Base-by-base conservation (phyloP, 2,888 invertebrate genomes). In the Geotrupes spiniger region DNA sequence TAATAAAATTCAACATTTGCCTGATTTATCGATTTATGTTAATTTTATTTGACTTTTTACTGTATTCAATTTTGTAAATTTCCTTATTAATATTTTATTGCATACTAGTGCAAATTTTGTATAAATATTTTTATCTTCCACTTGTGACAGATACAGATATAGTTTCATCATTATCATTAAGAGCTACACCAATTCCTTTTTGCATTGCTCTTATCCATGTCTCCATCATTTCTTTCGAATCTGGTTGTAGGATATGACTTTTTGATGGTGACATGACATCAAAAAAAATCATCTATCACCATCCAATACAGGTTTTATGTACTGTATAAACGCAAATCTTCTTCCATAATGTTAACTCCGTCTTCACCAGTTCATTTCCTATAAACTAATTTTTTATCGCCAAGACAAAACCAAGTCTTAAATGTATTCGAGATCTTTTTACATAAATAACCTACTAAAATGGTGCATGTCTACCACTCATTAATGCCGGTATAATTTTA, bases 221-320 rank as follows among this genome's bases (percentile, higher is more conserved):
- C 58, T 83, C 82, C 56, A 91, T 85, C 82, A 93, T 88, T 65
- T 92, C 90, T 60, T 94, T 93, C 0, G 93, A 92, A 70, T 98
- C 97, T 1, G 98, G 96, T 82, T 98, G 98, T n/a, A 98, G 79
- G 76, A 95, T 89, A 74, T 98, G 98, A 64, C 89, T 92, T 74
- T 93, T 92, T 39, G 87, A 83, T 2, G 95, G 95, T 12, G 95
- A 95, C 41, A 95, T 80, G 26, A 96, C 89, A 80, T 97, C 96
- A 69, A 97, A 96, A 73, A 98, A 75, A 90, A 96, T 39, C 96
- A 78, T 48, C 97, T 78, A 69, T 98, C 98, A 12, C 89, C 86
- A 62, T 97, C 93, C 3, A 80, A 78, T 21, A 91, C 88, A 2
- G 88, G 92, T 65, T 92, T 88, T 10, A 98, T n/a, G n/a, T 97